Conservation (phyloP, 2,797 vertebrate genomes). For the Diglossa cyanea region DNA sequence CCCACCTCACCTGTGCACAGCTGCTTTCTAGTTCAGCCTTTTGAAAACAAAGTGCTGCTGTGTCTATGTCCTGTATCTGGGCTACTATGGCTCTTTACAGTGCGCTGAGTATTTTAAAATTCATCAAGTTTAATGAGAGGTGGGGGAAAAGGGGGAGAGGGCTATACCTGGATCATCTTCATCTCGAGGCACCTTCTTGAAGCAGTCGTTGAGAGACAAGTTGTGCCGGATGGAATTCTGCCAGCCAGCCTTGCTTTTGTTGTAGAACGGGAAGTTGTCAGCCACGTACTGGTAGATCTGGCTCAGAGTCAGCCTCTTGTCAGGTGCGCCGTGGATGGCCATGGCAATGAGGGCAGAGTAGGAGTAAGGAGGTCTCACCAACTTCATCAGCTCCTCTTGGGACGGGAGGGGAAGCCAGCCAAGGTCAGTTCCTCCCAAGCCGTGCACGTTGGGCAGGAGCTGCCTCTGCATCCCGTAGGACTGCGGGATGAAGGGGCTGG, state of each 20-base stretch:
- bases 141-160: accelerated
- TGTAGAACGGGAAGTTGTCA: slow-evolving; percentile 92
- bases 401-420: slow-evolving; percentile 92
- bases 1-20: background rate
- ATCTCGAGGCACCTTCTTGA: slow-evolving; percentile 87
- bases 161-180: slow-evolving; percentile 85
- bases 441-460: slow-evolving; percentile 83
- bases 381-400: slow-evolving; percentile 87
- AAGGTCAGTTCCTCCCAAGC: slow-evolving; percentile 83
- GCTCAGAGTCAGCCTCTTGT: slow-evolving; percentile 88
- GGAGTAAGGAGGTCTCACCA: slow-evolving; percentile 91
- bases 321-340: slow-evolving; percentile 89
- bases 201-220: slow-evolving; percentile 93
- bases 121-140: accelerated
- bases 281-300: slow-evolving; percentile 95
- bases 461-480: slow-evolving; percentile 88
- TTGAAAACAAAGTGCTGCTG: background rate
- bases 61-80: background rate
- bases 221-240: slow-evolving; percentile 97
- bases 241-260: slow-evolving; percentile 91
- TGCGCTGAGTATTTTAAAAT: background rate
- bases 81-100: background rate
- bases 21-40: background rate
- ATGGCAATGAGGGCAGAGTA: slow-evolving; percentile 96
- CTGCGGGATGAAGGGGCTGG: slow-evolving; percentile 87